Evolutionary conservation across 2,797 vertebrate genomes (phyloP).

Genomic region (Acanthopagrus latus): DNA sequence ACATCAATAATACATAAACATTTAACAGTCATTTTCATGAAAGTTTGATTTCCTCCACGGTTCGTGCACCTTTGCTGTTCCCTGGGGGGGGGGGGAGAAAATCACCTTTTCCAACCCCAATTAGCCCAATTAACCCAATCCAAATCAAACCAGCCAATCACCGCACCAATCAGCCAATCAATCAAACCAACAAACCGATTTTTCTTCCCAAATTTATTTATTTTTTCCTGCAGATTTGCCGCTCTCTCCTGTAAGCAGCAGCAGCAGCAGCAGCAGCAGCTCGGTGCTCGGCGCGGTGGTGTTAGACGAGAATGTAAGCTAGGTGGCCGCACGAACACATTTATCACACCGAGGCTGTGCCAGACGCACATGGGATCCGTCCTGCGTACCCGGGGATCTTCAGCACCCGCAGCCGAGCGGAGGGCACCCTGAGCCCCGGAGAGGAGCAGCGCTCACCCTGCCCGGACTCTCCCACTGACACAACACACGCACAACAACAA

Average conservation of each 20-base stretch:
- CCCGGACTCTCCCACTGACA: conserved; percentile 37
- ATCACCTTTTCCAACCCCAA: conserved; percentile 10
- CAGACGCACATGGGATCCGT: conserved; percentile 76
- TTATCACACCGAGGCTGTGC: conserved; percentile 58
- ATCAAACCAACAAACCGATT: conserved; percentile 40
- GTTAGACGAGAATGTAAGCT: conserved; percentile 71
- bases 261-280: conserved; percentile 26
- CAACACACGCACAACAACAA: background rate
- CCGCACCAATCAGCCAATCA: conserved; percentile 52
- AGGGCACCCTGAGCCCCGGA: conserved; percentile 52
- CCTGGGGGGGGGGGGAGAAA: background rate
- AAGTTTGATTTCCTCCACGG: conserved; percentile 6
- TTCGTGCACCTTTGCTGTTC: background rate
- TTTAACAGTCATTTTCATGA: too few relatives aligned
- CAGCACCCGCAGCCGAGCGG: conserved; percentile 68
- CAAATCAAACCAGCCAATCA: conserved; percentile 58
- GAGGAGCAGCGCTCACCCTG: conserved; percentile 46
- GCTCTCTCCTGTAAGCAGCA: conserved; percentile 24
- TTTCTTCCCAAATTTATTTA: conserved; percentile 18
- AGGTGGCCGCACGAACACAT: conserved; percentile 79
- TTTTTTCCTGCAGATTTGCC: conserved; percentile 16
- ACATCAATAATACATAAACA: background rate
- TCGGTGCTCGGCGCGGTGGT: conserved; percentile 43
- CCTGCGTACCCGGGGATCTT: conserved; percentile 54
- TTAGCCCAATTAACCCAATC: conserved; percentile 38